These are phyloP conservation scores for Hepsetus odoe DNA, from an alignment of 2,113 vertebrate genomes.

Conservation along the genomic window DNA sequence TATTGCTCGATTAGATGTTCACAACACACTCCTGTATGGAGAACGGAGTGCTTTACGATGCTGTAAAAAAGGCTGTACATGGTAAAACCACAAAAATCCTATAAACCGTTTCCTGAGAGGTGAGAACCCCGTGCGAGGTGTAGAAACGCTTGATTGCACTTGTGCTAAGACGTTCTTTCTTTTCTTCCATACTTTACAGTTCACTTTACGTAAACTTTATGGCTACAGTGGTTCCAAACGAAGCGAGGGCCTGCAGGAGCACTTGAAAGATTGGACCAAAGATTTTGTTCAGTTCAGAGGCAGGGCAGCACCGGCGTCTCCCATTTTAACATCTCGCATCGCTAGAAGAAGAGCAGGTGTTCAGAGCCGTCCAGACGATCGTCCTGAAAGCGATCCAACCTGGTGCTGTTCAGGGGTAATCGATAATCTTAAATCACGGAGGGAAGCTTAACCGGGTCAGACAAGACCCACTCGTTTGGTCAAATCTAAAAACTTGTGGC, in stretches of 20 bases:
- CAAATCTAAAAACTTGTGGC: neutral
- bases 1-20: neutral
- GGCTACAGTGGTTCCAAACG: slow-evolving; percentile 21
- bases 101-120: neutral
- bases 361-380: neutral
- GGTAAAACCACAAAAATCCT: neutral
- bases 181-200: slow-evolving; percentile 35
- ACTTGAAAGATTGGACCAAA: slow-evolving; percentile 75
- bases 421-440: neutral
- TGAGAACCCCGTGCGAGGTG: slow-evolving; percentile 49
- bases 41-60: neutral
- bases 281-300: slow-evolving; percentile 44
- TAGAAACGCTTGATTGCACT: slow-evolving; percentile 72
- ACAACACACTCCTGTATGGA: neutral
- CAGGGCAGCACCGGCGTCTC: neutral
- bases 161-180: slow-evolving; percentile 51
- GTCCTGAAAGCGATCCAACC: neutral
- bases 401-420: neutral
- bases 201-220: no score
- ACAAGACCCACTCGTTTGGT: neutral
- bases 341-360: neutral
- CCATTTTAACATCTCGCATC: neutral
- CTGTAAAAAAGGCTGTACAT: neutral
- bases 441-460: neutral
- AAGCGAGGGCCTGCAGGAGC: slow-evolving; percentile 44